A percentile compares a stretch with the other conserved stretches of the same genome.
Evolutionary conservation across 2,797 vertebrate genomes (phyloP).

Genomic region (Botia almorhae): DNA sequence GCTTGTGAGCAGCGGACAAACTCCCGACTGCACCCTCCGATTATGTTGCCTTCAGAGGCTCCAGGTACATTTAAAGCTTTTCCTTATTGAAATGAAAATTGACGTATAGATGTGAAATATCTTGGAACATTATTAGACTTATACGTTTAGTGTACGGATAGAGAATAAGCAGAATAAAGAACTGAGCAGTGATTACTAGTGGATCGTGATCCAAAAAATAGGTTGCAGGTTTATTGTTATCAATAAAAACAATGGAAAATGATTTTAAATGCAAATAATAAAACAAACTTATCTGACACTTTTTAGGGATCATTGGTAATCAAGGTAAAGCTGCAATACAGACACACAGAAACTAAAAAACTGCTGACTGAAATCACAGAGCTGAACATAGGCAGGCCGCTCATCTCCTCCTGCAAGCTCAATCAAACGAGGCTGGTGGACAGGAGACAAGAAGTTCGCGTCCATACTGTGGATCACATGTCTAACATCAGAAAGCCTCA

Average conservation of each 20-base stretch:
- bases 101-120: background rate
- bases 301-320: constrained; percentile 75
- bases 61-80: constrained; percentile 72
- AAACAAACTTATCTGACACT: background rate
- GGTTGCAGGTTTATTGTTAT: no score
- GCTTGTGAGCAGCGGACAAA: constrained; percentile 67
- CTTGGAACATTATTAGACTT: no score
- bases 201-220: no score
- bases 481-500: constrained; percentile 50
- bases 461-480: constrained; percentile 48
- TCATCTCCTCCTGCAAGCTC: constrained; percentile 78
- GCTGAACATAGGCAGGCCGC: constrained; percentile 75
- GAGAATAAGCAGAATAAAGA: background rate
- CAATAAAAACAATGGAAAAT: background rate
- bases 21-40: constrained; percentile 75
- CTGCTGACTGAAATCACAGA: constrained; percentile 75
- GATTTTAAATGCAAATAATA: no score
- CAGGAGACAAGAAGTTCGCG: constrained; percentile 36
- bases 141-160: no score
- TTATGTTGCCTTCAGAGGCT: constrained; percentile 85
- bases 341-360: constrained; percentile 67
- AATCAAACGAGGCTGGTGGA: constrained; percentile 55
- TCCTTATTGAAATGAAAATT: background rate
- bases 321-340: constrained; percentile 81
- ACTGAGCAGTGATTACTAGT: background rate